Evolutionary conservation across 2,113 vertebrate species (phyloP), one percentile per base, ranked within the genome.

Genomic region (Epinephelus cyanopodus): DNA sequence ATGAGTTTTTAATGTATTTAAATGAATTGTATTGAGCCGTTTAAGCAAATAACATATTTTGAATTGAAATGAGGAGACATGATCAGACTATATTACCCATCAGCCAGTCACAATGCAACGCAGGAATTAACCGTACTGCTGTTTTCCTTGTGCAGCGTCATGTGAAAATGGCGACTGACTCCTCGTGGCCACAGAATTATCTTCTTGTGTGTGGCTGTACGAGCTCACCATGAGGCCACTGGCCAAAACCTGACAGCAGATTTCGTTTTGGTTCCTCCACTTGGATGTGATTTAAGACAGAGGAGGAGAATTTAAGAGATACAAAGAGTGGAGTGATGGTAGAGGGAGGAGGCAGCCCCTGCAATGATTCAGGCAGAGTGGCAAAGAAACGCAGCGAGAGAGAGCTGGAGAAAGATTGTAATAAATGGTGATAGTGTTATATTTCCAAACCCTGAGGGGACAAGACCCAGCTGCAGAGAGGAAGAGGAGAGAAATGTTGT

Each of bases 341-440:
- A 3, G 25, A 25, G 45, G 47, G 25, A 69, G n/a, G 47, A 77
- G 56, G 29, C 52, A 39, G 70, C 6, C 2, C 29, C 7, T 17
- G 14, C 54, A 58, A 53, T 69, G 33, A 77, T 74, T 69, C 73
- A 9, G 25, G 50, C 6, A 8, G 53, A 37, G 37, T 0, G n/a
- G 75, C 58, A 52, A 63, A 33, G 61, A 52, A 8, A 62, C 0
- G 7, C 50, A 58, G 25, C 63, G n/a, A 74, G 14, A 58, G 50
- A 76, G 64, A 65, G 69, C 6, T 7, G 45, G 39, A 6, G 45
- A 62, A 29, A 67, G 53, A 67, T 77, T 47, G 58, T 86, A 83
- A 87, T 84, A 85, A 83, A 84, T 81, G 74, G 67, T 88, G 86
- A 83, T 82, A 23, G 74, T 86, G 88, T 83, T 79, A 83, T 72